A percentile compares a stretch with the other conserved stretches of the same genome.
phyloP scores from a whole-genome alignment of 1,140 invertebrate species.

The Drosophila setifemur region DNA sequence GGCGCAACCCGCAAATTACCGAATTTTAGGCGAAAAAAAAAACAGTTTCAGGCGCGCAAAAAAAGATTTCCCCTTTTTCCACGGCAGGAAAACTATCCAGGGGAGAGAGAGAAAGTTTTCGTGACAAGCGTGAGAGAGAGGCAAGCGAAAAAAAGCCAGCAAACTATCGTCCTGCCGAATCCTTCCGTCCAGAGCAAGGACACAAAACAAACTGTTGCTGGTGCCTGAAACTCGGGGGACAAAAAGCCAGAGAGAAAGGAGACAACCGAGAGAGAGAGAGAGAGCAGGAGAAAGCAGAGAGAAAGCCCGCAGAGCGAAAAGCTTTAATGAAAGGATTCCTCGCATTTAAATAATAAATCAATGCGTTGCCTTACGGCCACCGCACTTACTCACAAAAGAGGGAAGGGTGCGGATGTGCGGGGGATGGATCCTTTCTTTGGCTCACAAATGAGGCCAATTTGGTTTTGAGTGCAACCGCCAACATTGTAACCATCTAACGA shows the following conservation, averaged over 20 bases:
- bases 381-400: neutral
- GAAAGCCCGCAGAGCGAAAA: constrained; percentile 40
- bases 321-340: constrained; percentile 64
- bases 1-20: neutral
- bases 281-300: neutral
- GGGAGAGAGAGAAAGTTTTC: constrained; percentile 4
- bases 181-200: constrained; percentile 57
- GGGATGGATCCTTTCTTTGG: neutral
- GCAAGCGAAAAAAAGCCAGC: constrained; percentile 2
- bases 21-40: neutral
- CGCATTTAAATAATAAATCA: constrained; percentile 70
- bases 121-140: constrained; percentile 12
- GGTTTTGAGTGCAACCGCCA: constrained; percentile 3
- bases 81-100: neutral
- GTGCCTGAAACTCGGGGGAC: neutral
- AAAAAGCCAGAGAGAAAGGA: constrained; percentile 27
- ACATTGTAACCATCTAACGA: constrained; percentile 16
- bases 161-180: constrained; percentile 34
- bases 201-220: constrained; percentile 76
- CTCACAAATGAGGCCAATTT: constrained; percentile 49
- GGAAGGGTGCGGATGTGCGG: neutral
- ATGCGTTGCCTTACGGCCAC: constrained; percentile 33
- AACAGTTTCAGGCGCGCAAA: neutral
- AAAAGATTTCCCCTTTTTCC: neutral
- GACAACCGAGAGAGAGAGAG: neutral